Conservation (phyloP, 2,797 vertebrate genomes). For the Pangasius larnaudii region DNA sequence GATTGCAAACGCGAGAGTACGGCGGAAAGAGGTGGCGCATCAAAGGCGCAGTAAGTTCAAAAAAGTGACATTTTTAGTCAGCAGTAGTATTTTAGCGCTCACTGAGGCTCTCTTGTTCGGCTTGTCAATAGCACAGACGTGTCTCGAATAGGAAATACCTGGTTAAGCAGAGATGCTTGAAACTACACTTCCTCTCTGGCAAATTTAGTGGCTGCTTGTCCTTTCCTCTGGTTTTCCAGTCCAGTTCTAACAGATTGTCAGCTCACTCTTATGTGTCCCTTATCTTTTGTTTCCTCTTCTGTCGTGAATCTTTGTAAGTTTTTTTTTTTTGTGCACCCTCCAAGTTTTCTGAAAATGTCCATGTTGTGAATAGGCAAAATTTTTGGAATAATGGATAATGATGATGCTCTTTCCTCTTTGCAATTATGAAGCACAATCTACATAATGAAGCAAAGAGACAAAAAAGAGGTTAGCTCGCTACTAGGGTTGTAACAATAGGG, state of each 20-base stretch:
- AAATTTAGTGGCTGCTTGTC: constrained; percentile 46
- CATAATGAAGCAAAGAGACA: background rate
- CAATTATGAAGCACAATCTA: background rate
- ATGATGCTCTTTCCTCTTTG: background rate
- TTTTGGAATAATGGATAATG: background rate
- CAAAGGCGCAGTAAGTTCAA: constrained; percentile 59
- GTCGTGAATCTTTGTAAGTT: background rate
- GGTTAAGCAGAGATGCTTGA: constrained; percentile 58
- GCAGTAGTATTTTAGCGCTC: constrained; percentile 62
- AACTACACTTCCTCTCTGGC: constrained; percentile 52
- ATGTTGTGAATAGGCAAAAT: background rate
- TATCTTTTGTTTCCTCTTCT: background rate
- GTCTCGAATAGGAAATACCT: constrained; percentile 61
- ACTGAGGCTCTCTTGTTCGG: constrained; percentile 63
- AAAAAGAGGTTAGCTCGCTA: background rate
- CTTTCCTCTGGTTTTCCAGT: constrained; percentile 46
- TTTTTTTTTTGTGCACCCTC: background rate
- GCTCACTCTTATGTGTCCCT: constrained; percentile 26
- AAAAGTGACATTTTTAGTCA: constrained; percentile 68
- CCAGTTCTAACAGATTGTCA: constrained; percentile 30
- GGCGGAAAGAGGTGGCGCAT: constrained; percentile 53
- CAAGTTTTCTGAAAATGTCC: background rate
- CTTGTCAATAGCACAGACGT: constrained; percentile 62
- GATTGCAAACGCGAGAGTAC: constrained; percentile 51
- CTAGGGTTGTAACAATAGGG: background rate